Conservation (phyloP, 2,113 vertebrate species). For the Anoura caudifer region DNA sequence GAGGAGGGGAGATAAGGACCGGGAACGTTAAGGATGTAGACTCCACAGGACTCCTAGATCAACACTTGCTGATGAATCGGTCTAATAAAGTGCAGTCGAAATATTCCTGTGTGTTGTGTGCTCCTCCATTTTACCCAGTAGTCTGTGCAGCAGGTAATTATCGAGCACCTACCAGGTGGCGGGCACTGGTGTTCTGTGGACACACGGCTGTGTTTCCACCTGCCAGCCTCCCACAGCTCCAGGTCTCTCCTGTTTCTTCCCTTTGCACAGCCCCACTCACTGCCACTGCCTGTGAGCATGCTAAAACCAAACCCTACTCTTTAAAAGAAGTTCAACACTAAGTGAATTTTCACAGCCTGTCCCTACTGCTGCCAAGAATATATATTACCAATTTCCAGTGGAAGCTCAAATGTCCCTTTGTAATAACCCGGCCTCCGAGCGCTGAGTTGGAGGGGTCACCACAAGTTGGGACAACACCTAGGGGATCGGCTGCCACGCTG, state of each 20-base stretch:
- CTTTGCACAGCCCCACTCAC: background rate
- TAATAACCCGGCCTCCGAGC: constrained; percentile 13
- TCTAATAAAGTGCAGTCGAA: background rate
- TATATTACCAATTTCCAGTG: constrained; percentile 57
- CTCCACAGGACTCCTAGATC: background rate
- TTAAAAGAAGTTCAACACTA: background rate
- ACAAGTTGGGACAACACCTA: background rate
- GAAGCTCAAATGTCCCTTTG: constrained; percentile 53
- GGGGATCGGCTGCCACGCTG: background rate
- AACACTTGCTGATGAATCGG: background rate
- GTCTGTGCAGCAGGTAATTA: too few species aligned
- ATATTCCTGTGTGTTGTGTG: rapidly evolving
- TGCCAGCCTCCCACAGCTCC: background rate
- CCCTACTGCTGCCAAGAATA: constrained; percentile 53
- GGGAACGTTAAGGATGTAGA: background rate
- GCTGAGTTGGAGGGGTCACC: background rate
- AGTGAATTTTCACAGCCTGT: constrained; percentile 55
- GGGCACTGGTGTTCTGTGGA: background rate
- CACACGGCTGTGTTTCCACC: background rate
- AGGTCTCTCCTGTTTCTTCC: background rate
- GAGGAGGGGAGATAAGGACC: rapidly evolving
- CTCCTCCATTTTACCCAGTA: too few species aligned
- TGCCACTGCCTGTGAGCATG: background rate
- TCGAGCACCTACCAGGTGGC: background rate
- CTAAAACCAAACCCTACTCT: background rate